Evolutionary conservation across 2,797 vertebrate genomes (phyloP).

Genomic region (Stomatorhinus walkeri): DNA sequence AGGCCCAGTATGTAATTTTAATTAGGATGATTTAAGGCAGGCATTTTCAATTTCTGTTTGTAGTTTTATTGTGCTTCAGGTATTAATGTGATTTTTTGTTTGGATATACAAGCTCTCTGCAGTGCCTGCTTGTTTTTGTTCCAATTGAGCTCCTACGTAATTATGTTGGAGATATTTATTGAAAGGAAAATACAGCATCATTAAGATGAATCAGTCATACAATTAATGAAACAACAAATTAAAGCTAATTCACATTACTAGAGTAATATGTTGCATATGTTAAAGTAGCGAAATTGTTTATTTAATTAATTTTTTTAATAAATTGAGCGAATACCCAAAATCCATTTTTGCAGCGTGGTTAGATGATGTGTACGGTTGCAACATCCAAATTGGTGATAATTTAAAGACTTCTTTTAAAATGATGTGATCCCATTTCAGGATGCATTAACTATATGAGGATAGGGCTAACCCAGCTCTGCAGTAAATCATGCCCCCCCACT

Average conservation of each 20-base stretch:
- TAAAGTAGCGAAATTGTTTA: neutral
- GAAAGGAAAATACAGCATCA: neutral
- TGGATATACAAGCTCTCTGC: neutral
- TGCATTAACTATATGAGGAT: neutral
- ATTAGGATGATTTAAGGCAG: slow-evolving; percentile 10
- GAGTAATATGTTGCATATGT: neutral
- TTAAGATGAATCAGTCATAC: slow-evolving; percentile 13
- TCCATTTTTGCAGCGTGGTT: neutral
- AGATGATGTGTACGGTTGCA: neutral
- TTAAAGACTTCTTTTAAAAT: neutral
- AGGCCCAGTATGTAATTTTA: neutral
- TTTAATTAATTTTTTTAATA: neutral
- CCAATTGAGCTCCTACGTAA: neutral
- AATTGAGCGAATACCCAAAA: neutral
- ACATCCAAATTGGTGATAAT: neutral
- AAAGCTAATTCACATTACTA: slow-evolving; percentile 6
- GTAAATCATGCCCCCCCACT: neutral
- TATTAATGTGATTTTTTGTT: neutral
- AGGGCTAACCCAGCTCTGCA: neutral
- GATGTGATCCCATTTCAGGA: neutral
- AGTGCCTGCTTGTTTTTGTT: neutral
- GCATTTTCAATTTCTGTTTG: neutral
- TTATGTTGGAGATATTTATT: slow-evolving; percentile 11
- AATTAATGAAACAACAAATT: slow-evolving; percentile 10
- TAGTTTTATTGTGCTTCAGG: neutral